phyloP scores from a whole-genome alignment of 2,888 invertebrate genomes.

The Arenicola marina region DNA sequence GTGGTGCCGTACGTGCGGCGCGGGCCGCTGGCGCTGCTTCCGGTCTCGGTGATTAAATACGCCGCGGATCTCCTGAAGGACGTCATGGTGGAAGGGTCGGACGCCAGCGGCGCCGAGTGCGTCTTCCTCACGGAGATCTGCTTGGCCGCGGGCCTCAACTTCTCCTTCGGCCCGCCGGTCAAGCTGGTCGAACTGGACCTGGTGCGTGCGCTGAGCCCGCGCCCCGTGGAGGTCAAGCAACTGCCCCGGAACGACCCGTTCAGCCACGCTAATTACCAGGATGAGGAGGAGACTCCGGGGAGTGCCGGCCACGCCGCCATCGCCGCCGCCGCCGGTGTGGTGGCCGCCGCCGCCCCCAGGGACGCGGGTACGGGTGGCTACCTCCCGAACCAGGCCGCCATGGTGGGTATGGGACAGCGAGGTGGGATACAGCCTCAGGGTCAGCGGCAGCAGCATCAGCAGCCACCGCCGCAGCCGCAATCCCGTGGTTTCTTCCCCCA shows the following conservation, averaged over 20 bases:
- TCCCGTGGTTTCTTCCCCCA: no score
- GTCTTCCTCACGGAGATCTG: constrained; percentile 50
- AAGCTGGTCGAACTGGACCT: constrained; percentile 44
- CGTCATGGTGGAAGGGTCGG: constrained; percentile 40
- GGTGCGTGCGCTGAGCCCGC: constrained; percentile 35
- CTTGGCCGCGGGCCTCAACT: constrained; percentile 48
- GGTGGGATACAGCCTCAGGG: no score
- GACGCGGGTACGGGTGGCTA: no score
- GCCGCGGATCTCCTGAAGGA: constrained; percentile 49
- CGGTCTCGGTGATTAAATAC: constrained; percentile 65
- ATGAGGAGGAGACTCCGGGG: neutral
- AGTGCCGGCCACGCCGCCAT: neutral
- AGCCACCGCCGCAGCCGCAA: no score
- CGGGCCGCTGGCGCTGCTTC: constrained; percentile 80
- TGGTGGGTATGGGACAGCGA: no score
- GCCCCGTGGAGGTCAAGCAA: constrained; percentile 43
- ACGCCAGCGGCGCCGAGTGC: constrained; percentile 45
- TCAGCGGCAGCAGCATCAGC: no score
- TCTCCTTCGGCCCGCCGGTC: constrained; percentile 44
- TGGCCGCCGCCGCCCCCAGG: no score
- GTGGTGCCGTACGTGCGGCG: constrained; percentile 87
- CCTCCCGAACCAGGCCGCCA: no score
- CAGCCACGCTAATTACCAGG: constrained; percentile 49
- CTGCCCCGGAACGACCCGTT: constrained; percentile 53
- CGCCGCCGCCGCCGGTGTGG: no score